Conservation (phyloP, 2,113 vertebrate species). For the Pangasianodon hypophthalmus region DNA sequence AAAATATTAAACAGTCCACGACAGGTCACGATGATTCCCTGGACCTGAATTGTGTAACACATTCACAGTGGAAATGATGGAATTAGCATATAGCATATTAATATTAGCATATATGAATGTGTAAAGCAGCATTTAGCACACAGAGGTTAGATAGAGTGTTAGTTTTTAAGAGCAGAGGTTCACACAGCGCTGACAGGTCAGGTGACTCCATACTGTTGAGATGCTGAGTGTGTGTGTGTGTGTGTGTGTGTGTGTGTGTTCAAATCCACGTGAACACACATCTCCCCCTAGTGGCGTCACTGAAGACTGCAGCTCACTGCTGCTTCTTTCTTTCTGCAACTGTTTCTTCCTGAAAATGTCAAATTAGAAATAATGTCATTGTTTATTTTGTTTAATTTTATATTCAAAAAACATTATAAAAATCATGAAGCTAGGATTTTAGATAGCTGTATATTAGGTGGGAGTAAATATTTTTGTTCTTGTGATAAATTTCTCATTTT, state of each 20-base stretch:
- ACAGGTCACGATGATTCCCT: background rate
- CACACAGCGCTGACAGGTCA: conserved; percentile 43
- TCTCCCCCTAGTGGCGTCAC: conserved; percentile 69
- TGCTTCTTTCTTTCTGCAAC: background rate
- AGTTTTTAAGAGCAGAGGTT: conserved; percentile 6
- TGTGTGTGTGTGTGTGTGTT: background rate
- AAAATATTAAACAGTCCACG: background rate
- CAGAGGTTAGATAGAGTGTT: background rate
- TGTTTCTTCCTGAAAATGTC: background rate
- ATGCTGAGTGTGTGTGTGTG: background rate
- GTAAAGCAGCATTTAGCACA: background rate
- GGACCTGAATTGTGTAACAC: background rate
- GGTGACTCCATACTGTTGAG: conserved; percentile 32
- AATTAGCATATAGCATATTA: background rate
- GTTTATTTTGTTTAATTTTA: background rate
- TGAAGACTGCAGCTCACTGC: conserved; percentile 25
- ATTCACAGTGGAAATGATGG: background rate
- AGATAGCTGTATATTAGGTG: background rate
- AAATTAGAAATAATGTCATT: background rate
- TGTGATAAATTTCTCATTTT: background rate
- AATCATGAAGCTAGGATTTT: background rate
- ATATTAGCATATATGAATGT: background rate
- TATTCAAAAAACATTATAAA: background rate
- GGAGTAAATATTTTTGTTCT: background rate
- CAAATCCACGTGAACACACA: conserved; percentile 59